Percentiles rank a stretch among this genome's conserved stretches.
These are phyloP conservation scores for Actinernus sp. DNA, from an alignment of 92 coral and sea anemone genomes.

Conservation along the genomic window DNA sequence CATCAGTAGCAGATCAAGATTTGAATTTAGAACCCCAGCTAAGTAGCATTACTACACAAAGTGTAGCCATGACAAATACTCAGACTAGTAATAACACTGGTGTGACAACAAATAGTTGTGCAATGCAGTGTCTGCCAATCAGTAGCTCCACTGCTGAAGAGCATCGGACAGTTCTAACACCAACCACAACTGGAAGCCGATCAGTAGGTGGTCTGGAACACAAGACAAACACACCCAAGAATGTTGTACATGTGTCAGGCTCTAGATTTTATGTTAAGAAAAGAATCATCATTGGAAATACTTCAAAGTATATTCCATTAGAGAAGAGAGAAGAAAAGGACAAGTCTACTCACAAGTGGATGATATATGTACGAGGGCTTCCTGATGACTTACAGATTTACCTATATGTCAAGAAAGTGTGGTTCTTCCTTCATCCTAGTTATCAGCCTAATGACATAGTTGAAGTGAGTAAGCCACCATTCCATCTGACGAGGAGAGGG, in stretches of 20 bases:
- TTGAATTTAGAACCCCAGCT: no score
- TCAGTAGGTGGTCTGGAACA: no score
- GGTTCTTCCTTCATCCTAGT: slow-evolving; percentile 99
- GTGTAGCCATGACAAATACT: no score
- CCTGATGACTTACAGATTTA: slow-evolving; percentile 81
- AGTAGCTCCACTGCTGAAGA: no score
- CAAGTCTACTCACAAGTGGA: slow-evolving; percentile 99
- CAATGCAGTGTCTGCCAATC: no score
- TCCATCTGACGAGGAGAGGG: slow-evolving; percentile 94
- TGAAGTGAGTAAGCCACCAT: slow-evolving; percentile 94
- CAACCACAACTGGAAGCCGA: no score
- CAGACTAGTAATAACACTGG: no score
- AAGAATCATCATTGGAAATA: slow-evolving; percentile 91
- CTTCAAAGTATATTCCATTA: slow-evolving; percentile 88
- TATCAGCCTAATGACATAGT: slow-evolving; percentile 98
- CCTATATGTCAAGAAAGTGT: slow-evolving; percentile 84
- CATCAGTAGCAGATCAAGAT: no score
- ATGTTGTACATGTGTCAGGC: slow-evolving; percentile 41
- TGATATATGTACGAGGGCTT: slow-evolving; percentile 98
- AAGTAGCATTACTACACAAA: no score
- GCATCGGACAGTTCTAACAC: no score
- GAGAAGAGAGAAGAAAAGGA: slow-evolving; percentile 94
- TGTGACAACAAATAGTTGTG: no score
- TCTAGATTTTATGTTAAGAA: slow-evolving; percentile 95
- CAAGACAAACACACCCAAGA: no score